phyloP scores from a whole-genome alignment of 2,888 invertebrate species.

The Dryomyza anilis region DNA sequence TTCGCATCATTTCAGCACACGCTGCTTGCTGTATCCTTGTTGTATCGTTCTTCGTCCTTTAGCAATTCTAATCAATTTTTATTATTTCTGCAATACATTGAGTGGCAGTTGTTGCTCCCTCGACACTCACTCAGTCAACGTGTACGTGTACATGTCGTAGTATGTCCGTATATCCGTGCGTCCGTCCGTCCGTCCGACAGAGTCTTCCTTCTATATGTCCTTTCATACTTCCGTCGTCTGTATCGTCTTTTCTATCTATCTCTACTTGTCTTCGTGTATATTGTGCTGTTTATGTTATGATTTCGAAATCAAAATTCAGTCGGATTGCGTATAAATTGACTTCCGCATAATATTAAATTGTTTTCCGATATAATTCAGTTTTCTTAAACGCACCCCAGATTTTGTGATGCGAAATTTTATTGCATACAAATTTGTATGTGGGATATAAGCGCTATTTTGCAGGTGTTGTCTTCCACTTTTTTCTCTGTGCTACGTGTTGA shows the following conservation, averaged over 20 bases:
- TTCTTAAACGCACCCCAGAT: background rate
- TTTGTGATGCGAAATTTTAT: no score
- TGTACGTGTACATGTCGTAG: no score
- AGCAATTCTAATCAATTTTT: slow-evolving; percentile 59
- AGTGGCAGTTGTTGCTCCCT: background rate
- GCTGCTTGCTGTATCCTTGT: no score
- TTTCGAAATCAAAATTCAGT: slow-evolving; percentile 56
- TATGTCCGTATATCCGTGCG: background rate
- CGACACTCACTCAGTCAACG: background rate
- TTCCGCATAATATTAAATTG: slow-evolving; percentile 59
- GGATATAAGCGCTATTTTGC: no score
- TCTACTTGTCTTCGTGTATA: no score
- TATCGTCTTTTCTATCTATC: no score
- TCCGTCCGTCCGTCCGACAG: slow-evolving; percentile 17
- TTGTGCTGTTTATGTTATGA: slow-evolving; percentile 51
- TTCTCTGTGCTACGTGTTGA: no score
- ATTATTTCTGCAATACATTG: slow-evolving; percentile 54
- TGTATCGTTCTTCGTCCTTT: slow-evolving; percentile 34
- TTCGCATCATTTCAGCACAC: no score
- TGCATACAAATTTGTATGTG: no score
- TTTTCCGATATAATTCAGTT: slow-evolving; percentile 49
- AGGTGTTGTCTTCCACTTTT: no score
- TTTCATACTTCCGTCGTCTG: no score
- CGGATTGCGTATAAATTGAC: slow-evolving; percentile 48
- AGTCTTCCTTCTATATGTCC: no score